Percentiles rank a stretch among this genome's conserved stretches.
phyloP scores from a whole-genome alignment of 2,888 invertebrate species.

The Caenorhabditis sp. region DNA sequence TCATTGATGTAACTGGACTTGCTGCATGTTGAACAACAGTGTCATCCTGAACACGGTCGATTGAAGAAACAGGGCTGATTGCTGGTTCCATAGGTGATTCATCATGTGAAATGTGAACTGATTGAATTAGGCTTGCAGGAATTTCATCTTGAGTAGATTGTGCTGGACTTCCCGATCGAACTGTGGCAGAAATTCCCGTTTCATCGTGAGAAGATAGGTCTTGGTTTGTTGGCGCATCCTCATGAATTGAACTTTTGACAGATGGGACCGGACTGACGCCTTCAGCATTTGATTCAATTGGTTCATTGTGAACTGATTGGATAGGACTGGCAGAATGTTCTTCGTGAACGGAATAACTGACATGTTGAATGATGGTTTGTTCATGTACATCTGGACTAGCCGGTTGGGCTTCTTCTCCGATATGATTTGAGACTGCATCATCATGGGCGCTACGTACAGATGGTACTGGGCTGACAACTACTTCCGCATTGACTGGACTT shows the following conservation, averaged over 20 bases:
- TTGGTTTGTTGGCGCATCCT: conserved; percentile 19
- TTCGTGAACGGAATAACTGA: background rate
- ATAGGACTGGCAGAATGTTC: background rate
- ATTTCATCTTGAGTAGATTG: background rate
- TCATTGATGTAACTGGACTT: no score
- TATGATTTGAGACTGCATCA: conserved; percentile 4
- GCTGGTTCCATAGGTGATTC: no score
- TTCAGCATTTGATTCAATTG: background rate
- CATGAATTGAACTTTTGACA: background rate
- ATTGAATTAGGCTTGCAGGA: conserved; percentile 1
- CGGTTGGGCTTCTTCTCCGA: conserved; percentile 9
- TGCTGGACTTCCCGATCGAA: background rate
- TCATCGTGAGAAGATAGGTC: conserved; percentile 12
- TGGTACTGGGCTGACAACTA: conserved; percentile 1
- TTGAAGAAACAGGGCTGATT: no score
- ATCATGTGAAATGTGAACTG: background rate
- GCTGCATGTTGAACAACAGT: no score
- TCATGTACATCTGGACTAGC: background rate
- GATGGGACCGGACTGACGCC: background rate
- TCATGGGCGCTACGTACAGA: conserved; percentile 22
- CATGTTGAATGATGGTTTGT: background rate
- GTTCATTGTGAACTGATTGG: background rate
- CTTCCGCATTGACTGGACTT: conserved; percentile 3
- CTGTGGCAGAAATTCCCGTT: background rate
- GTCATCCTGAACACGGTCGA: no score